Evolutionary conservation across 2,113 vertebrate species (phyloP), one percentile per base, ranked within the genome.

Genomic region (Laterallus jamaicensis): DNA sequence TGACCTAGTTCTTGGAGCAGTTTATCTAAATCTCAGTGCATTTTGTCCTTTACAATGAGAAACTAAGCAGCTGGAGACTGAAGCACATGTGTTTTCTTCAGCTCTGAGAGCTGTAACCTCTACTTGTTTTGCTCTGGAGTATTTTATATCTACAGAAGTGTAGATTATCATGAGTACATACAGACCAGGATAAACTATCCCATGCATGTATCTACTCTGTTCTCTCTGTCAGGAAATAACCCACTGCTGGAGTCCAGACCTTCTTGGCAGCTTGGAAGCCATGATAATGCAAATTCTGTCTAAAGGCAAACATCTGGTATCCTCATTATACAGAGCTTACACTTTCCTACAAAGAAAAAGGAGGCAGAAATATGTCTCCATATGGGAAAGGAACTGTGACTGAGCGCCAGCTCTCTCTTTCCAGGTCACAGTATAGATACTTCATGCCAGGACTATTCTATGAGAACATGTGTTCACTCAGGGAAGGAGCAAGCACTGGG

Each of bases 231-330:
- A 90, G 93, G 93, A 97, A 97, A 93, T 96, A 91, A 95, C 93
- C 87, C 97, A 91, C 94, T 78, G 87, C 94, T 96, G 97, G 96
- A 92, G 93, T 42, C 93, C 94, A 94, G 87, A 92, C 82, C 92
- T 77, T 88, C 68, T 75, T 83, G 95, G 93, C 96, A 95, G 87
- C 85, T 67, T 93, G 74, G 85, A 93, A 91, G 89, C 82, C 85
- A 62, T 19, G 77, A 87, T 86, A 92, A 94, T 76, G 64, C 87
- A 96, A 93, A 91, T 78, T 88, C 87, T 92, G 75, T 95, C 80
- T 82, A 73, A 92, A 78, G 62, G 80, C 92, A 96, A 96, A 97
- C 97, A 97, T 97, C 96, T 97, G 97, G 87, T 60, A 52, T 66
- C 79, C 80, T 96, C 95, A 86, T 97, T 96, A 95, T 52, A 29